phyloP scores from a whole-genome alignment of 2,797 vertebrate genomes.

The Nyctalus aviator region DNA sequence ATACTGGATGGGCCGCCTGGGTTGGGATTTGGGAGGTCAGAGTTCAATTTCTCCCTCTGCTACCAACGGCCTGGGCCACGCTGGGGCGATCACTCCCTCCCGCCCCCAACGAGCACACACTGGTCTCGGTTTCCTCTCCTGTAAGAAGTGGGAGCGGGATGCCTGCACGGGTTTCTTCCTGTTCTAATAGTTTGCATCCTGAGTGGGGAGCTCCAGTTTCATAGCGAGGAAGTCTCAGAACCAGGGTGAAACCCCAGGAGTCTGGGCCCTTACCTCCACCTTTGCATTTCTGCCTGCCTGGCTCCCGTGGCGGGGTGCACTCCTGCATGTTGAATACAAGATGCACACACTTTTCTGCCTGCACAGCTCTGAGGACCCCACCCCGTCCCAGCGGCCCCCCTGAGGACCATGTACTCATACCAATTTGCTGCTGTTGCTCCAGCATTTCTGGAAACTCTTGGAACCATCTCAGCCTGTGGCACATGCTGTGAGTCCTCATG shows the following conservation, averaged over 20 bases:
- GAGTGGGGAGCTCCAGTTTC: background rate
- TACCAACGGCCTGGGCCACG: background rate
- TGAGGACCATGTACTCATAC: background rate
- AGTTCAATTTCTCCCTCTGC: background rate
- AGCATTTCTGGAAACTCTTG: constrained; percentile 54
- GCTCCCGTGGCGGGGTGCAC: background rate
- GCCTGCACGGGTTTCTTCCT: background rate
- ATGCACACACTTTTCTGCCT: background rate
- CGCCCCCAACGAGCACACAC: rapidly evolving
- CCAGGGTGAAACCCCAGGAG: background rate
- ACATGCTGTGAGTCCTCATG: background rate
- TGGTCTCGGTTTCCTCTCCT: background rate
- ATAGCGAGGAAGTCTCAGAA: background rate
- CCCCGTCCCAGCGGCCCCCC: background rate
- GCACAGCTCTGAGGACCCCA: background rate
- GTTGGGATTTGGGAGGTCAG: background rate
- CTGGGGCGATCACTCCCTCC: background rate
- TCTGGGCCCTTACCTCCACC: background rate
- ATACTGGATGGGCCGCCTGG: background rate
- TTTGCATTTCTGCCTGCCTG: background rate
- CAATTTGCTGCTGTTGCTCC: background rate
- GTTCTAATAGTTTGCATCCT: background rate
- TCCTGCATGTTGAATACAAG: background rate
- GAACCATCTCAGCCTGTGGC: background rate
- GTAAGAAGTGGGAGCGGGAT: background rate